Evolutionary conservation across 2,797 vertebrate species (phyloP).

Genomic region (Pseudochirops cupreus): DNA sequence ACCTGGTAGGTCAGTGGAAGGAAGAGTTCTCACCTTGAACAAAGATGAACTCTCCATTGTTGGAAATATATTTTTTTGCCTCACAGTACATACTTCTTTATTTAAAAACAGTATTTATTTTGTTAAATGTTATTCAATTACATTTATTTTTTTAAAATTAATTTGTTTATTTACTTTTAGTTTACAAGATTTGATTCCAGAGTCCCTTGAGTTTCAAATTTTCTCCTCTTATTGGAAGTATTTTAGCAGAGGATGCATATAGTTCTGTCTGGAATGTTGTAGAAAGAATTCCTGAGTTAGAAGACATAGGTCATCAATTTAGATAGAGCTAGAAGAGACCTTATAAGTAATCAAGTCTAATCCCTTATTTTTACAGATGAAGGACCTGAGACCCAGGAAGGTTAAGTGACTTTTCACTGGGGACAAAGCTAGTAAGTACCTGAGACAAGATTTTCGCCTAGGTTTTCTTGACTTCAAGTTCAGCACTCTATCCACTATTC

Average conservation of each 20-base stretch:
- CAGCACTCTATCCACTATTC: neutral
- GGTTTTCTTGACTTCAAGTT: neutral
- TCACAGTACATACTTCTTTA: no score
- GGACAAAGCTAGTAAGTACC: neutral
- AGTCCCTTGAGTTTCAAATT: no score
- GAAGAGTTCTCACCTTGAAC: constrained; percentile 13
- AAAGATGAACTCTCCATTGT: neutral
- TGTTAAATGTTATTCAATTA: no score
- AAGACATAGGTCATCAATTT: neutral
- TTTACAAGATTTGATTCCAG: no score
- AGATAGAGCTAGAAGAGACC: neutral
- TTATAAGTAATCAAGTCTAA: neutral
- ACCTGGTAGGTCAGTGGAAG: constrained; percentile 19
- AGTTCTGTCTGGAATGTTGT: neutral
- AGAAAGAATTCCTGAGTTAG: neutral
- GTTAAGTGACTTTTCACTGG: neutral
- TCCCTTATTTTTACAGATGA: neutral
- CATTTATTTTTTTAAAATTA: no score
- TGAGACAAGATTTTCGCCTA: neutral
- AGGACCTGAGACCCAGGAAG: neutral
- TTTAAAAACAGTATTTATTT: no score
- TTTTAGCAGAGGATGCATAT: neutral
- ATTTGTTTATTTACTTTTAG: no score
- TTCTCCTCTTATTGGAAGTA: neutral
- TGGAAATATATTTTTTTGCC: neutral